Evolutionary conservation across 2,113 vertebrate species (phyloP), one percentile per base, ranked within the genome.

Genomic region (Puffinus mauretanicus): DNA sequence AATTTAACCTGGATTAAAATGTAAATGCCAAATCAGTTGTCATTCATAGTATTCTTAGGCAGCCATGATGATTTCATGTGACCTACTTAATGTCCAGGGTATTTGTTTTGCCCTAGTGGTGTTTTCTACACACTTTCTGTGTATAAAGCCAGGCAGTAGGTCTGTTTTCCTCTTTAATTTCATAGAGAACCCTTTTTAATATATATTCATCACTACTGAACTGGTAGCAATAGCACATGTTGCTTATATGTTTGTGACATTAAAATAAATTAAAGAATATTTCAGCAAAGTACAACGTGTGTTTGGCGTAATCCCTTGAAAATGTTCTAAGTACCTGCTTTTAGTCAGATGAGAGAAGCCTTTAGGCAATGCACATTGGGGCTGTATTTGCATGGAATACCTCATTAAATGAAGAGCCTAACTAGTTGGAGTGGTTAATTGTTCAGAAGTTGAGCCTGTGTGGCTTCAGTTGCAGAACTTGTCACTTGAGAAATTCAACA

Each of bases 1-100:
- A 91, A 80, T 92, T 93, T 93, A 69, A 93, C 82, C 84, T 88
- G 71, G 73, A 90, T 96, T 95, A 93, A 95, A 77, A 91, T 93
- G 71, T 92, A 90, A 76, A 82, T 89, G 84, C 54, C 27, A 42
- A 73, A 93, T 42, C 72, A 70, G 62, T 91, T 89, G 75, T 87
- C 70, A 90, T 91, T 94, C 54, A 21, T 88, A 36, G 85, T 66
- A 13, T 76, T 93, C 62, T 80, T 84, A 67, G 72, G 84, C 66
- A 71, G 75, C 38, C 30, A 9, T 29, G 19, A 90, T 88, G 61
- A 75, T 51, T 94, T 93, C 46, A 86, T 90, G 73, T 82, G 82
- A 81, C 94, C 91, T 75, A 86, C 70, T 92, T 78, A 72, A 72
- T 15, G 60, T 58, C 34, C 47, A 52, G 62, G 30, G 30, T 76